Base-by-base conservation (phyloP, 2,888 invertebrate genomes). In the Synergus itoensis region DNA sequence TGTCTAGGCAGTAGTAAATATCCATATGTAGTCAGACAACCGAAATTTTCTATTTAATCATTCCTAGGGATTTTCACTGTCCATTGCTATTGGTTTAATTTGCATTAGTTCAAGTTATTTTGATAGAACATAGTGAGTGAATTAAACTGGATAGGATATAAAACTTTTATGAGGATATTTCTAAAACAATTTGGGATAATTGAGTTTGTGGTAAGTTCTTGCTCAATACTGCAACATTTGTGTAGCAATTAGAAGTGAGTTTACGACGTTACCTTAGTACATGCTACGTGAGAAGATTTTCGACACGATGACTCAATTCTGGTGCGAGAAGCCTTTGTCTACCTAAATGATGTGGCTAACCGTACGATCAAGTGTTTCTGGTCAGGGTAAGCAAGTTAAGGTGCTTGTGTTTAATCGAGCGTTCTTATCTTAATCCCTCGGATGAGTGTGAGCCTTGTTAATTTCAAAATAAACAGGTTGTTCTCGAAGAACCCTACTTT, bases 331-430 rank as follows among this genome's bases (percentile, higher is more conserved):
- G 65, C 79, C 77, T 80, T 83, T 81, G 80, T 82, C 43, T 57
- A 45, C 41, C 80, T 80, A 84, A 86, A 87, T 85, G 82, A 84
- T 80, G 84, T 78, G 87, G 85, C 48, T 53, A 82, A 81, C 86
- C 86, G 76, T 82, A 48, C 79, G 82, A 86, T 85, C 82, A 83
- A 82, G 82, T 79, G 80, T 81, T 84, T 83, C 83, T 80, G 84
- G 84, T 81, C 73, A 41, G 65, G 45, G 57, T 76, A 67, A 79
- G 78, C 77, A 73, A 63, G 65, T 45, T 53, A 41, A 43, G 16
- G 77, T 78, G 67, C 81, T 77, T 40, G 78, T 76, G 41, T 79
- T 82, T 78, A 80, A 80, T 78, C 76, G 79, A 80, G 75, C 81
- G 78, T 73, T 81, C 80, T 81, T 83, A 79, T 81, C 80, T 80